A percentile compares a stretch with the other conserved stretches of the same genome.
These are phyloP conservation scores for Euzetes globulus DNA, from an alignment of 2,888 invertebrate genomes.

Conservation along the genomic window DNA sequence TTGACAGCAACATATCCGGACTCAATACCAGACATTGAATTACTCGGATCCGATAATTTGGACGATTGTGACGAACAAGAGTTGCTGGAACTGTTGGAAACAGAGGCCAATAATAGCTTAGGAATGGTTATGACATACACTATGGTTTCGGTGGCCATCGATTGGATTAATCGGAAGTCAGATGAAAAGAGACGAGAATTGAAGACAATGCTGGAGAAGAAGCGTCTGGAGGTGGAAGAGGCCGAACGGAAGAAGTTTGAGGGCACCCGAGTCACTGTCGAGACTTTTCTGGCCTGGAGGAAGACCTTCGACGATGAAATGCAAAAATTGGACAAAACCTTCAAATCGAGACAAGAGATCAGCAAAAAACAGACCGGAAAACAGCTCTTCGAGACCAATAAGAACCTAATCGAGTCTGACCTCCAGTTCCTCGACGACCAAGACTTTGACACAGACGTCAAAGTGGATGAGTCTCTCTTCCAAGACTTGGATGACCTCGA, in stretches of 20 bases:
- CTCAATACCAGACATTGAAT: conserved; percentile 68
- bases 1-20: conserved; percentile 85
- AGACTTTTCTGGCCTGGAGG: conserved; percentile 91
- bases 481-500: conserved; percentile 71
- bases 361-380: conserved; percentile 55
- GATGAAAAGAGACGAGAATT: conserved; percentile 65
- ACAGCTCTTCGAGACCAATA: conserved; percentile 87
- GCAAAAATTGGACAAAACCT: conserved; percentile 59
- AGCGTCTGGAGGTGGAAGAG: conserved; percentile 69
- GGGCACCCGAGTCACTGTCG: conserved; percentile 89
- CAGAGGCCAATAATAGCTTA: conserved; percentile 66
- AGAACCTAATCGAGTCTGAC: conserved; percentile 89
- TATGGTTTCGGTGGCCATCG: conserved; percentile 82
- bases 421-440: conserved; percentile 89
- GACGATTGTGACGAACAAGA: conserved; percentile 55
- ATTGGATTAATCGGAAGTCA: conserved; percentile 80
- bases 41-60: conserved; percentile 59
- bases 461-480: conserved; percentile 87
- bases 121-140: conserved; percentile 98
- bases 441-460: conserved; percentile 58
- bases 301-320: conserved; percentile 82
- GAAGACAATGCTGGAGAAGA: conserved; percentile 62
- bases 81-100: conserved; percentile 38
- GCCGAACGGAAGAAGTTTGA: conserved; percentile 85
- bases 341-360: conserved; percentile 44